A percentile compares a stretch with the other conserved stretches of the same genome.
phyloP scores from a whole-genome alignment of 2,797 vertebrate genomes.

The Lithobates sylvaticus region DNA sequence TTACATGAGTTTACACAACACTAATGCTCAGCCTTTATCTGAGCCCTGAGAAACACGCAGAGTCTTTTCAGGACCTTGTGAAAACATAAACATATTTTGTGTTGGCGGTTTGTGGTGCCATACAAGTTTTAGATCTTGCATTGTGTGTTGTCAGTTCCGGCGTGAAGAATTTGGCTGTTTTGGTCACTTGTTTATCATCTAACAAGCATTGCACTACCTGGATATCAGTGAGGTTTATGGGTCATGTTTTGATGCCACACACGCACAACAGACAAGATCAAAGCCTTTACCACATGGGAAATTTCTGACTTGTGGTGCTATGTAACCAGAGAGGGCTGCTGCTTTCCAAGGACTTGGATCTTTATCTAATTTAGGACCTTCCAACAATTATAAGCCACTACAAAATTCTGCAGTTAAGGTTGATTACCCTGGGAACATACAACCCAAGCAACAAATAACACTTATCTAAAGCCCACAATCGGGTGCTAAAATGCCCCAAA shows the following conservation, averaged over 20 bases:
- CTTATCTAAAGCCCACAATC: too few relatives aligned
- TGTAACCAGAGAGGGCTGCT: neutral
- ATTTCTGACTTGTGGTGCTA: neutral
- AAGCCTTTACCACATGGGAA: neutral
- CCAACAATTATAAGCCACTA: too few relatives aligned
- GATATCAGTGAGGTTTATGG: neutral
- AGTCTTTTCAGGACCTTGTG: neutral
- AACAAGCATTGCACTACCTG: neutral
- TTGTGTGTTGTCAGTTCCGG: neutral
- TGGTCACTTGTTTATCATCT: neutral
- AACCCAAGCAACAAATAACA: too few relatives aligned
- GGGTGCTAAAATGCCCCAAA: too few relatives aligned
- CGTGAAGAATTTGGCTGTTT: neutral
- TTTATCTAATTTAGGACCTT: neutral
- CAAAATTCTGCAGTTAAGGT: too few relatives aligned
- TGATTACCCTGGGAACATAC: too few relatives aligned
- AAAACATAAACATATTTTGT: slow-evolving; percentile 19
- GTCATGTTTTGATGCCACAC: neutral
- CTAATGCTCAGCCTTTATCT: slow-evolving; percentile 27
- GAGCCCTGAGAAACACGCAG: neutral
- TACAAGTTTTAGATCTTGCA: neutral
- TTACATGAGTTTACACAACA: slow-evolving; percentile 45
- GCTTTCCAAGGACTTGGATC: neutral
- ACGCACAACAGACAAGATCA: neutral
- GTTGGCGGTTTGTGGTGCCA: neutral